Percentiles rank a stretch among this genome's conserved stretches.
These are phyloP conservation scores for Potamarius usumacintae DNA, from an alignment of 2,113 vertebrate species.

Conservation along the genomic window DNA sequence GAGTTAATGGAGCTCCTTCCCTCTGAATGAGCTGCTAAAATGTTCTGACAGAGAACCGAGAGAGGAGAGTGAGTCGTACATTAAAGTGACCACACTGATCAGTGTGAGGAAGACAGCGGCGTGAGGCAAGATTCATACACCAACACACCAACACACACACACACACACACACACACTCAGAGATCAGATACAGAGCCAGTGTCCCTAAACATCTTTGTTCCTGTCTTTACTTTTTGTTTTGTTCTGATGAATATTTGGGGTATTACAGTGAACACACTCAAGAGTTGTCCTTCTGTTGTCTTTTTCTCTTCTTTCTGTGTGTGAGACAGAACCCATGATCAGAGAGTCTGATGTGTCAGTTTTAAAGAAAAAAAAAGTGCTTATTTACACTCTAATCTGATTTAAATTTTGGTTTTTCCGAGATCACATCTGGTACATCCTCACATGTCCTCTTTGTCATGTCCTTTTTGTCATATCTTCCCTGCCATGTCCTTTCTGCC, in stretches of 20 bases:
- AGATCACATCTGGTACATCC: conserved; percentile 4
- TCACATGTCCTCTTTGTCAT: conserved; percentile 14
- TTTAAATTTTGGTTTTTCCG: conserved; percentile 33
- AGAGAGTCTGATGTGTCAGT: conserved; percentile 39
- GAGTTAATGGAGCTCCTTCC: conserved; percentile 62
- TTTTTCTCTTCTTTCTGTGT: conserved; percentile 4
- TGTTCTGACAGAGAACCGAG: conserved; percentile 49
- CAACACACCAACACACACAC: conserved; percentile 59
- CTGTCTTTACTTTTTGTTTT: neutral
- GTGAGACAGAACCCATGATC: conserved; percentile 11
- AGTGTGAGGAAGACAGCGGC: conserved; percentile 58
- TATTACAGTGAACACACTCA: neutral
- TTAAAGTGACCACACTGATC: conserved; percentile 63
- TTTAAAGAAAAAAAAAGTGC: conserved; percentile 40
- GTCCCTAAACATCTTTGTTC: neutral
- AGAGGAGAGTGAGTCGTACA: conserved; percentile 57
- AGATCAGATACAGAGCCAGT: neutral
- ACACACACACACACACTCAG: conserved; percentile 58
- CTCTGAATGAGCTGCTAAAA: conserved; percentile 39
- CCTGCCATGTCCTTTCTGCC: neutral
- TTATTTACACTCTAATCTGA: conserved; percentile 19
- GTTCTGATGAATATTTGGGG: neutral
- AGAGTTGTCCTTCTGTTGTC: conserved; percentile 1
- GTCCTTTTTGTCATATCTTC: neutral
- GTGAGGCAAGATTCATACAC: conserved; percentile 61